Conservation (phyloP, 2,797 vertebrate species). For the Chanos chanos region DNA sequence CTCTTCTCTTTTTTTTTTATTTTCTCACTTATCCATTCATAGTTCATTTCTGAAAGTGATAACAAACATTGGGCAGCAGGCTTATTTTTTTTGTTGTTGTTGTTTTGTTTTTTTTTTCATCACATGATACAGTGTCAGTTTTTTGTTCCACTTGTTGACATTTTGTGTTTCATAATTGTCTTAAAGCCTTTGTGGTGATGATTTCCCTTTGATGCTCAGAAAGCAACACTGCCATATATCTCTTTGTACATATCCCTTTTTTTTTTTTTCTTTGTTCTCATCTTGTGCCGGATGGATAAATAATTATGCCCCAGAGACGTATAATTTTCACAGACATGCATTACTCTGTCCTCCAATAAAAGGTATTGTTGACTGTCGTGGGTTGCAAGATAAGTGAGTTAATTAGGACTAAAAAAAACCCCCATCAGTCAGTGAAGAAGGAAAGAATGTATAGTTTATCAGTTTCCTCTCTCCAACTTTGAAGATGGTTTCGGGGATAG, state of each 20-base stretch:
- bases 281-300: constrained; percentile 58
- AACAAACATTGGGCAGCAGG: constrained; percentile 32
- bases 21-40: not conserved
- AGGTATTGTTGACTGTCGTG: constrained; percentile 68
- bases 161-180: constrained; percentile 1
- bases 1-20: constrained; percentile 18
- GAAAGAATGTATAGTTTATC: constrained; percentile 67
- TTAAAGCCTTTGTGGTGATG: constrained; percentile 25
- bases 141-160: not conserved
- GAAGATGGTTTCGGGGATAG: constrained; percentile 62
- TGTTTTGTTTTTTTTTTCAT: constrained; percentile 38
- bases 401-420: constrained; percentile 72
- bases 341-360: constrained; percentile 52
- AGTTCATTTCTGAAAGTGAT: constrained; percentile 28
- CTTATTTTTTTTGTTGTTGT: constrained; percentile 37
- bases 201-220: constrained; percentile 22
- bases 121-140: constrained; percentile 4
- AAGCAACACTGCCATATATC: constrained; percentile 3
- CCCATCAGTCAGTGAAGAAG: constrained; percentile 67
- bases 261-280: constrained; percentile 56
- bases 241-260: constrained; percentile 31
- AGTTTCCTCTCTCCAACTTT: constrained; percentile 65
- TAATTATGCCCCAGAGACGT: constrained; percentile 60
- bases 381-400: constrained; percentile 67
- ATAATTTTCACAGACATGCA: constrained; percentile 59